Base-by-base conservation (phyloP, 2,888 invertebrate species). In the Chaitophorus viminalis region DNA sequence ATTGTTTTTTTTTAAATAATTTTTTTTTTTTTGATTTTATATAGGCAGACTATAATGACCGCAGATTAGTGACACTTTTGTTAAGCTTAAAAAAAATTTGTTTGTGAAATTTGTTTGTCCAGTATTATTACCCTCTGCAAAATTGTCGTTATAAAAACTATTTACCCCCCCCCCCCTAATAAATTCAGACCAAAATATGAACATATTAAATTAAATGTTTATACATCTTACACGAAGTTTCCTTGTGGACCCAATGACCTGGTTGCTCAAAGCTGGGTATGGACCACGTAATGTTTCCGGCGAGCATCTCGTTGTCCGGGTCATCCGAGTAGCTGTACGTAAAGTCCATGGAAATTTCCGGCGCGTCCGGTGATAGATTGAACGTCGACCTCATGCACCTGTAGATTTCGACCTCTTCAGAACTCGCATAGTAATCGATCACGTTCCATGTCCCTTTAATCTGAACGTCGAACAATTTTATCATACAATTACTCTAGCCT, bases 361-460 rank as follows among this genome's bases (percentile, higher is more conserved):
- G 89, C 72, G 88, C 89, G 82, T 89, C 86, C 76, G 90, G 89
- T 9, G 91, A 92, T 90, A 93, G 92, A 5, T 94, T 94, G 90
- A 95, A 94, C 79, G 95, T 94, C 0, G 96, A 95, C 89, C 94
- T 93, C 97, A 97, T 97, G 91, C 97, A 97, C 90, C 95, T 94
- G 91, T 97, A 97, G 9, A 95, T 94, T 17, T 96, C 93, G 5
- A 95, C 95, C 92, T 97, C 97, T 91, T 97, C 97, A 0, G 95
- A 96, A 91, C 96, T 96, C 3, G 97, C 96, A 91, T 96, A 97
- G 92, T 97, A 97, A 91, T 97, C 96, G 31, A 96, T 95, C 75
- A 97, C 95, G 92, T 94, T 96, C 97, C 97, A 97, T 89, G 93
- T 93, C 18, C 97, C 96, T 90, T 96, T 92, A 93, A 97, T 93